Percentiles rank a stretch among this genome's conserved stretches.
These are phyloP conservation scores for Drosophila orena DNA, from an alignment of 1,140 invertebrate species.

Conservation along the genomic window DNA sequence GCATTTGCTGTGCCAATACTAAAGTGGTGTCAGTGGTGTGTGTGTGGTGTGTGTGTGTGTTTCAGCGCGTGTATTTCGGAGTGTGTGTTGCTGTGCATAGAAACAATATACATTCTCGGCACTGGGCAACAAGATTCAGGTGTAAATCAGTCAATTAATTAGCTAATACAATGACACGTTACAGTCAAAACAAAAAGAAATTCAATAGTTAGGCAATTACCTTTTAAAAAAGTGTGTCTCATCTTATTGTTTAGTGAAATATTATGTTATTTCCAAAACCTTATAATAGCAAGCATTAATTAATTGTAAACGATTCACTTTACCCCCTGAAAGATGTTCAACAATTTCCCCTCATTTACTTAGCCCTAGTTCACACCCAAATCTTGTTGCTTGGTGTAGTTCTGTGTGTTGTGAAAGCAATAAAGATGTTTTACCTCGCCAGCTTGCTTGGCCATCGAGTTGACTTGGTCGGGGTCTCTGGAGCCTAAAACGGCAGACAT, in stretches of 20 bases:
- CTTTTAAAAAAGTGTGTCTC: no score
- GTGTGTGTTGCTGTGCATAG: constrained; percentile 40
- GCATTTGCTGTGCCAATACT: constrained; percentile 71
- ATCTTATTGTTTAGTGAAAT: no score
- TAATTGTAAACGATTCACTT: not conserved
- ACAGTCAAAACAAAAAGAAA: not conserved
- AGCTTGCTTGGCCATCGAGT: constrained; percentile 96
- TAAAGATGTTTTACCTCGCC: constrained; percentile 91
- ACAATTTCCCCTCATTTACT: not conserved
- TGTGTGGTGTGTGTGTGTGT: constrained; percentile 33
- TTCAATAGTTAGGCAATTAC: not conserved
- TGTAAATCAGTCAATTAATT: no score
- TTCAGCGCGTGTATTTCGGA: constrained; percentile 19
- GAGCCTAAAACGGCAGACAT: constrained; percentile 94
- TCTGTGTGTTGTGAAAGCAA: constrained; percentile 50
- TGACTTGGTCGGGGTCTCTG: constrained; percentile 94
- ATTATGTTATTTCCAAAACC: not conserved
- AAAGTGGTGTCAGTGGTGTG: constrained; percentile 21
- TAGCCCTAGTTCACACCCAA: not conserved
- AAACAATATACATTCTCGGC: constrained; percentile 61
- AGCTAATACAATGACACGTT: not conserved
- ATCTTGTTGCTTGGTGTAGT: constrained; percentile 57
- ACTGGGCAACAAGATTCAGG: constrained; percentile 57
- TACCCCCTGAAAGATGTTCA: no score
- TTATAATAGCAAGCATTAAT: not conserved